Percentiles rank a stretch among this genome's conserved stretches.
Evolutionary conservation across 2,888 invertebrate species (phyloP).

Genomic region (Drosophila picticornis): DNA sequence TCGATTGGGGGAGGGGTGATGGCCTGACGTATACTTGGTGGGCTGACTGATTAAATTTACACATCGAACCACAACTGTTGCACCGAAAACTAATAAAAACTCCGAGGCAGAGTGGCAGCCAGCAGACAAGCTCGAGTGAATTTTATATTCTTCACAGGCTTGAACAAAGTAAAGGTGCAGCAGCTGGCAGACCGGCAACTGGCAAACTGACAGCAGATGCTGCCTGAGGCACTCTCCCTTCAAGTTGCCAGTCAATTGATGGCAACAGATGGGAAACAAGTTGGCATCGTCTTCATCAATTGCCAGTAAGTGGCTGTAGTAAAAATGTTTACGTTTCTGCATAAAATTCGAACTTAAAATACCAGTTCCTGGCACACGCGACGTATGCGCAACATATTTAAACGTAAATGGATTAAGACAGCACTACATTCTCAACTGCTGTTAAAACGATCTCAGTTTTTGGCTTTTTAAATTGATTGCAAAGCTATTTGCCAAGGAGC

Average conservation of each 20-base stretch:
- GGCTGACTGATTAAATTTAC: conserved; percentile 75
- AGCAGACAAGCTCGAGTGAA: conserved; percentile 12
- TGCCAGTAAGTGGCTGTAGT: conserved; percentile 68
- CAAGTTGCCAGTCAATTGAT: conserved; percentile 61
- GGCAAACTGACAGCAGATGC: conserved; percentile 17
- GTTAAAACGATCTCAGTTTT: not conserved
- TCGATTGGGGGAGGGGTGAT: not conserved
- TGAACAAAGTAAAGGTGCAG: conserved; percentile 42
- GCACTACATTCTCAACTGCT: not conserved
- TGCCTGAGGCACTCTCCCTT: conserved; percentile 25
- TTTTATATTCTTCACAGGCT: conserved; percentile 53
- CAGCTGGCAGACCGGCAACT: conserved; percentile 10
- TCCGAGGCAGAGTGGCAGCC: conserved; percentile 14
- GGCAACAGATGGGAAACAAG: conserved; percentile 60
- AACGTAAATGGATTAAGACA: conserved; percentile 23
- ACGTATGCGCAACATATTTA: conserved; percentile 49
- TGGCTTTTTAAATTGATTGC: conserved; percentile 39
- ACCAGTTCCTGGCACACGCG: conserved; percentile 15
- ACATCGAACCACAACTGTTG: conserved; percentile 73
- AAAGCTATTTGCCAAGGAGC: conserved; percentile 33
- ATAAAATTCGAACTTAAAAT: conserved; percentile 29
- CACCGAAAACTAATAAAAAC: conserved; percentile 62
- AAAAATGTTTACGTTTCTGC: conserved; percentile 53
- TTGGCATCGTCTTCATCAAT: conserved; percentile 61
- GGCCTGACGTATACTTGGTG: conserved; percentile 47